Evolutionary conservation across 1,140 invertebrate species (phyloP).

Genomic region (Araneus ventricosus): DNA sequence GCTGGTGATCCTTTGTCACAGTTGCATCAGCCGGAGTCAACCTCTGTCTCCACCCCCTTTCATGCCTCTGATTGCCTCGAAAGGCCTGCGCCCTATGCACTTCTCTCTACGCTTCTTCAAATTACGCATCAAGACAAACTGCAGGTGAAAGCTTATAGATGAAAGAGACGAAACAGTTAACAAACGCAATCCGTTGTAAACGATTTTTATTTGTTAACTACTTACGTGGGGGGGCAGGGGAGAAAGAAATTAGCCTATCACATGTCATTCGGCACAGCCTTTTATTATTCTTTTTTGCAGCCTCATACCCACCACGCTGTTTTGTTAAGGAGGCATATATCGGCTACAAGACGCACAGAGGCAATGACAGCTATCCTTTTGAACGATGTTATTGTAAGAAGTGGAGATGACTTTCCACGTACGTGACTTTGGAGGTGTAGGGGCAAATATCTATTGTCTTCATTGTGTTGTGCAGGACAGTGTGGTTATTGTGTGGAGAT

Average conservation of each 20-base stretch:
- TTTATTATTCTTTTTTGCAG: not conserved
- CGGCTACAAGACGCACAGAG: not conserved
- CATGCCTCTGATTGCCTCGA: not conserved
- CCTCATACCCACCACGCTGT: not conserved
- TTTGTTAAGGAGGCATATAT: constrained; percentile 47
- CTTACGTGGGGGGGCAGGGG: not conserved
- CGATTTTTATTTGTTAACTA: constrained; percentile 3
- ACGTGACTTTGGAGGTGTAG: constrained; percentile 15
- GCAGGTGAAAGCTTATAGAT: not conserved
- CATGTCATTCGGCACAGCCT: constrained; percentile 19
- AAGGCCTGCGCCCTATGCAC: not conserved
- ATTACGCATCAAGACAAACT: not conserved
- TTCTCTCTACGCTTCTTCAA: not conserved
- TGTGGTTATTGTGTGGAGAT: not conserved
- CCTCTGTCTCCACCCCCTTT: not conserved
- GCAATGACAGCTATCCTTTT: constrained; percentile 26
- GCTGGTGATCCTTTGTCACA: not conserved
- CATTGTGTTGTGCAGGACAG: not conserved
- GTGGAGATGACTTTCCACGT: constrained; percentile 35
- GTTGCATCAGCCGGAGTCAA: no score
- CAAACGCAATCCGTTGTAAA: constrained; percentile 3
- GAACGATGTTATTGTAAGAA: constrained; percentile 28
- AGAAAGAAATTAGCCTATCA: constrained; percentile 49
- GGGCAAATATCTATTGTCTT: not conserved
- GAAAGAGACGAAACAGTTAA: constrained; percentile 2